These are phyloP conservation scores for Orchestia grillus DNA, from an alignment of 1,140 invertebrate species.

Conservation along the genomic window DNA sequence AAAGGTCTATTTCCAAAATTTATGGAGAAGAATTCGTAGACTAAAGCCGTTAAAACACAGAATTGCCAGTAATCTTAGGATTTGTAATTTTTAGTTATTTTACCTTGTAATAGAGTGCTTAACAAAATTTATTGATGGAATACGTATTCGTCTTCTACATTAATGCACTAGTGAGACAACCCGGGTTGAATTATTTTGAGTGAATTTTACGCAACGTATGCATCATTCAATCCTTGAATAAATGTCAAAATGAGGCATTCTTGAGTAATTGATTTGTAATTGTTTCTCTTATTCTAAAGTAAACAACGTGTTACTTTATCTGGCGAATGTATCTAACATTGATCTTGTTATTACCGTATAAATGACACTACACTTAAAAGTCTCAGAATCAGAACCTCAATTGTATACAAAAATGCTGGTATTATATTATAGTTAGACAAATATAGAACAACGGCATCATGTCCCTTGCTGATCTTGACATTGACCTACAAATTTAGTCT, in stretches of 20 bases:
- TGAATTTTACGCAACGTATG: no score
- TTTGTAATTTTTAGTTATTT: background rate
- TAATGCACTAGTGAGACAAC: no score
- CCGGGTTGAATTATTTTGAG: no score
- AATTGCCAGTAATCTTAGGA: background rate
- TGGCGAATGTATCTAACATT: background rate
- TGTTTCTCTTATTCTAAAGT: background rate
- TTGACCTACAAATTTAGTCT: background rate
- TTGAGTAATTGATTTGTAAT: no score
- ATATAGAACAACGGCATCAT: background rate
- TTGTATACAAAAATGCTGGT: background rate
- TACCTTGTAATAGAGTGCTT: background rate
- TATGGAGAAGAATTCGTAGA: background rate
- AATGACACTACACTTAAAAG: background rate
- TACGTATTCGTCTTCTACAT: background rate
- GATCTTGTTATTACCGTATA: background rate
- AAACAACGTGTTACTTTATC: background rate
- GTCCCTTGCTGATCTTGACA: background rate
- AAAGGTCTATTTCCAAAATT: background rate
- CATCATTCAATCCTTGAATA: no score
- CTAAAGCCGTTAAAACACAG: background rate
- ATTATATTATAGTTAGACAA: background rate
- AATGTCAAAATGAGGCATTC: no score
- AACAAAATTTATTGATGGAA: background rate
- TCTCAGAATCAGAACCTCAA: background rate